A percentile compares a stretch with the other conserved stretches of the same genome.
Evolutionary conservation across 2,888 invertebrate species (phyloP).

Genomic region (Chrysina gloriosa): DNA sequence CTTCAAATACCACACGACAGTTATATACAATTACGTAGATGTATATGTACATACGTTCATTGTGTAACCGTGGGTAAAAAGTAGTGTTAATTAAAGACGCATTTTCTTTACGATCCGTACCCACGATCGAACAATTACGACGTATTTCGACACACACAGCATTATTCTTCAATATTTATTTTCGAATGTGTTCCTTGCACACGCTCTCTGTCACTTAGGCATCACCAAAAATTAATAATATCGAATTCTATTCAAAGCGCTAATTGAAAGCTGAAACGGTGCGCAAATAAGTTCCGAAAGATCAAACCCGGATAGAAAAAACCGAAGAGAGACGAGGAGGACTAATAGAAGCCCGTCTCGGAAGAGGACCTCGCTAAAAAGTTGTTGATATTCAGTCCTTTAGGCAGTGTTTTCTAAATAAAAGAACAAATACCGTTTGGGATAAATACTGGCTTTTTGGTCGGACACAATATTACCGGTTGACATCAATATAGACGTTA

Average conservation of each 20-base stretch:
- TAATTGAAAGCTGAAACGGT: conserved; percentile 9
- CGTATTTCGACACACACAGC: no score
- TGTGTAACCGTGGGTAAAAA: no score
- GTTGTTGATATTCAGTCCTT: conserved; percentile 30
- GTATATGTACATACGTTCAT: no score
- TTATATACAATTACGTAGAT: no score
- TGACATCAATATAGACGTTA: conserved; percentile 31
- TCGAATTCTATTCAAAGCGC: conserved; percentile 4
- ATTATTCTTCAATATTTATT: not conserved
- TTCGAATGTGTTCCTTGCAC: not conserved
- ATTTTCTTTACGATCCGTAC: no score
- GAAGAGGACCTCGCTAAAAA: conserved; percentile 16
- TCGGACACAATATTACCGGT: conserved; percentile 17
- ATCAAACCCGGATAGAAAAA: not conserved
- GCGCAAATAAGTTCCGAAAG: conserved; percentile 15
- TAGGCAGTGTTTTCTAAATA: conserved; percentile 32
- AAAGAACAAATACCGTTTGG: conserved; percentile 25
- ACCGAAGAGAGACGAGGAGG: not conserved
- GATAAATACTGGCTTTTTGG: conserved; percentile 20
- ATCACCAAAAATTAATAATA: conserved; percentile 24
- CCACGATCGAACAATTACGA: no score
- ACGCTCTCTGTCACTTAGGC: not conserved
- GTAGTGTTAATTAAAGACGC: no score
- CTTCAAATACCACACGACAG: no score
- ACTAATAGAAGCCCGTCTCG: not conserved